Evolutionary conservation across 2,113 vertebrate genomes (phyloP).

Genomic region (Australoheros scitulus): DNA sequence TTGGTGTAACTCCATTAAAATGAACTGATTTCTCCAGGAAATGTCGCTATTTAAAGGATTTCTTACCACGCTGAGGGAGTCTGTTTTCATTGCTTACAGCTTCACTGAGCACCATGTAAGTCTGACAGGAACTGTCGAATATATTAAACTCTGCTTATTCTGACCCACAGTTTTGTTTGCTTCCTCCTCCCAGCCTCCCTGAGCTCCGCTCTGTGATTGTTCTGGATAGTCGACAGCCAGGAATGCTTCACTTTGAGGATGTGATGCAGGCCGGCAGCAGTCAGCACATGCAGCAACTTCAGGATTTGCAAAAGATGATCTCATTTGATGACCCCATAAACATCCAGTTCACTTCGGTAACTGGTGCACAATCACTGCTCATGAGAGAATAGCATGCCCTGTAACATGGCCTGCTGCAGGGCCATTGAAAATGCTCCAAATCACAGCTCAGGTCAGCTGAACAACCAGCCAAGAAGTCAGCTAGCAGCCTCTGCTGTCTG

Average conservation of each 20-base stretch:
- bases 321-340: slow-evolving; percentile 89
- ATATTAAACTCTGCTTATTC: background rate
- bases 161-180: background rate
- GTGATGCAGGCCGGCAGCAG: slow-evolving; percentile 85
- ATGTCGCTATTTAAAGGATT: background rate
- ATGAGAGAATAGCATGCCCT: background rate
- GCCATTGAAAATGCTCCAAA: too few species aligned
- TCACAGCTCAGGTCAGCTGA: too few species aligned
- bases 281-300: slow-evolving; percentile 77
- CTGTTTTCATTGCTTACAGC: background rate
- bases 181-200: slow-evolving; percentile 81
- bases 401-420: too few species aligned
- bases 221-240: slow-evolving; percentile 83
- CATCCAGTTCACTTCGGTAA: slow-evolving; percentile 96
- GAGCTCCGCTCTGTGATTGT: slow-evolving; percentile 85
- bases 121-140: background rate
- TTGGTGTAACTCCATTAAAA: background rate
- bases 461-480: too few species aligned
- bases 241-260: slow-evolving; percentile 85
- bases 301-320: slow-evolving; percentile 81
- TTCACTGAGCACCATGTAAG: background rate
- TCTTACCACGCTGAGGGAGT: background rate
- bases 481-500: too few species aligned
- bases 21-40: background rate
- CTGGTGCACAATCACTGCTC: background rate